Base-by-base conservation (phyloP, 2,113 vertebrate species). In the Silurus meridionalis region DNA sequence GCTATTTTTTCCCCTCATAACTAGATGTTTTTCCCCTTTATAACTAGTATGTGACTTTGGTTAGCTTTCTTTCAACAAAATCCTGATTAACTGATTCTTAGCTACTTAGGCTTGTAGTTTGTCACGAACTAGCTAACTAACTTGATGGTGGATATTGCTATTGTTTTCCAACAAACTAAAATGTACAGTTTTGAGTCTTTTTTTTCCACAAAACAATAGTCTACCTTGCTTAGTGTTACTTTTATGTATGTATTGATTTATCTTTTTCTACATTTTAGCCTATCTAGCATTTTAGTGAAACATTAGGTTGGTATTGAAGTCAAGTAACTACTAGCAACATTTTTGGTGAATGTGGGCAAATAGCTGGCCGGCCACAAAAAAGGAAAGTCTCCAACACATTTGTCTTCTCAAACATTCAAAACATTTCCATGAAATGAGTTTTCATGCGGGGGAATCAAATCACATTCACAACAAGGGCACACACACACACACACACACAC, bases 361-460 rank as follows among this genome's bases (percentile, higher is more conserved):
- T 37, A 48, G 37, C 37, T 74, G 17, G 6, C 15, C 19, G 37
- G 0, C 50, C 21, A 2, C 0, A 53, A 53, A 53, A 48, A 50
- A 50, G 46, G 50, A 74, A 50, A 50, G 46, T 37, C 37, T 37
- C 2, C 37, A 37, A 37, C 37, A 72, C 17, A 74, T 23, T 0
- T 3, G 48, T 74, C 71, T 74, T 23, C 9, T 15, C 8, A n/a
- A n/a, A 48, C 28, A 46, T 46, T 46, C 46, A 9, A 74, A 75
- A 57, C 46, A 60, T 67, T 55, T 84, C n/a, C 61, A 74, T 23
- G 37, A 87, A 84, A 90, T 85, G 78, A 88, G 71, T 75, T 86
- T 88, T 86, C 83, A 86, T 88, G 67, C 58, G 19, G 64, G 15
- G 46, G 57, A 89, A 84, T 71, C 77, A 66, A 85, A 85, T 50